These are phyloP conservation scores for Stichodactyla helianthus DNA, from an alignment of 64 coral and sea anemone genomes.

Conservation along the genomic window DNA sequence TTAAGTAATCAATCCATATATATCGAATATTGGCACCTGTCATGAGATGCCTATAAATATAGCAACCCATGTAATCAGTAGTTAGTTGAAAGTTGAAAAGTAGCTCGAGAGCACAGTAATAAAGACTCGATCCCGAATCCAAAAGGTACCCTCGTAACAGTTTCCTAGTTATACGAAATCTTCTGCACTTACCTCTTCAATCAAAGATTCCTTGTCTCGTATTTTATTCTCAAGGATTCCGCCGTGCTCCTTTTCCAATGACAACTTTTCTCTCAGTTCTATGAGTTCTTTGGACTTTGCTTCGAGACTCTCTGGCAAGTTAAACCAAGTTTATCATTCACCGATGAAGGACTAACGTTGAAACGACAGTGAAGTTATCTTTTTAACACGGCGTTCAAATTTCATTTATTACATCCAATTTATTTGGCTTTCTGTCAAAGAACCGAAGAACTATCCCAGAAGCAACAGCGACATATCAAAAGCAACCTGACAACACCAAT, in stretches of 20 bases:
- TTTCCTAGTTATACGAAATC: background rate
- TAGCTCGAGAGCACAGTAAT: no score
- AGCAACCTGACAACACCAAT: no score
- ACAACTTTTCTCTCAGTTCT: constrained; percentile 24
- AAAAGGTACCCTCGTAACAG: background rate
- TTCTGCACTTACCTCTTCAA: constrained; percentile 22
- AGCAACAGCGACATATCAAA: no score
- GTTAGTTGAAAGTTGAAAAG: no score
- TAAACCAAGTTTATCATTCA: background rate
- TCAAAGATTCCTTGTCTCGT: constrained; percentile 12
- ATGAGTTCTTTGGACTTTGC: constrained; percentile 37
- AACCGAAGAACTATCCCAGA: no score
- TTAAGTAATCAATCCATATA: no score
- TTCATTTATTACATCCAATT: no score
- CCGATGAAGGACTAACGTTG: background rate
- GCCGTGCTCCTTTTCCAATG: constrained; percentile 13
- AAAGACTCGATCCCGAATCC: background rate
- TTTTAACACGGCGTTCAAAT: no score
- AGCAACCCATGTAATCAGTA: no score
- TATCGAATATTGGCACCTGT: no score
- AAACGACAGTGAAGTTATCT: background rate
- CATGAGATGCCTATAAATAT: no score
- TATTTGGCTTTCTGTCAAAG: no score
- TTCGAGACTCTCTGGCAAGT: background rate
- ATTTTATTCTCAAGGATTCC: constrained; percentile 23